Percentiles rank a stretch among this genome's conserved stretches.
These are phyloP conservation scores for Musca vetustissima DNA, from an alignment of 1,140 invertebrate genomes.

Conservation along the genomic window DNA sequence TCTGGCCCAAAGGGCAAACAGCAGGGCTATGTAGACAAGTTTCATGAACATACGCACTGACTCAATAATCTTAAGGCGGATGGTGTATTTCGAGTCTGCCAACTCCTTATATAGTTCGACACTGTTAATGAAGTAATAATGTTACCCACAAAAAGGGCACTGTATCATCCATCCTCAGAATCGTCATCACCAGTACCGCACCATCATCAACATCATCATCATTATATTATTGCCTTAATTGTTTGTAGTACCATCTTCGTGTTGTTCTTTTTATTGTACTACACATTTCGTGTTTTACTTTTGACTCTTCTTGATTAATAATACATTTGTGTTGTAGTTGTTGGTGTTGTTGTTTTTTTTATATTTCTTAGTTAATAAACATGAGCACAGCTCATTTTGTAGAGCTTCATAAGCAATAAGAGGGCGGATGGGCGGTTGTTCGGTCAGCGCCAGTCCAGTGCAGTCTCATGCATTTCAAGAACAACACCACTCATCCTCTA, in stretches of 20 bases:
- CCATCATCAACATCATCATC: neutral
- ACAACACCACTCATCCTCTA: no score
- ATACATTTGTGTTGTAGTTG: neutral
- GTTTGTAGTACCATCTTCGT: neutral
- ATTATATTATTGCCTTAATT: neutral
- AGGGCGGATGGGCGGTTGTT: no score
- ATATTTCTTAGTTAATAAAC: no score
- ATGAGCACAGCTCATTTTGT: no score
- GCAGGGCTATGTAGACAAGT: neutral
- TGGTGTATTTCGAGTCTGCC: neutral
- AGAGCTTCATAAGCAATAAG: no score
- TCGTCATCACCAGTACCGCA: no score
- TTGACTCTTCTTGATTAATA: neutral
- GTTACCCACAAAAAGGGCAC: neutral
- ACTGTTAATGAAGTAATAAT: constrained; percentile 24
- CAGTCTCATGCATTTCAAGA: no score
- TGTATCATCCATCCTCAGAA: no score
- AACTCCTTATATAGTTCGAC: neutral
- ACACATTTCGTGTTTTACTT: neutral
- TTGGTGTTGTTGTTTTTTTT: neutral
- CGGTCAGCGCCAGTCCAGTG: no score
- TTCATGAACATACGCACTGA: no score
- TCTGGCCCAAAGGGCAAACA: neutral
- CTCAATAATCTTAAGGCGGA: neutral
- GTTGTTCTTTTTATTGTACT: neutral